Evolutionary conservation across 2,888 invertebrate genomes (phyloP).

Genomic region (Carpatolechia fugitivella): DNA sequence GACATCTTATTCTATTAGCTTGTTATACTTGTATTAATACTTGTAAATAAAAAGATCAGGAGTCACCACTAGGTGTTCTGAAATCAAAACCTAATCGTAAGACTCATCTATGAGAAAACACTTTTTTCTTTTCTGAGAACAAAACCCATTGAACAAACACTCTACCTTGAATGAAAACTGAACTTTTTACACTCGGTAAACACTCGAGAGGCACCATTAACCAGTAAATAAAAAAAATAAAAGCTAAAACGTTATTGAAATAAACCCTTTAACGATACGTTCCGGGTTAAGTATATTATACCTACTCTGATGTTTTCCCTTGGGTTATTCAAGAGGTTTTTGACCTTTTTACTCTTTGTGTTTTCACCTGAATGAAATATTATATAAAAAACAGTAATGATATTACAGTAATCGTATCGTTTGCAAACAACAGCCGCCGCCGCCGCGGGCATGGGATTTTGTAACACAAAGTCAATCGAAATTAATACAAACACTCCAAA

Average conservation of each 20-base stretch:
- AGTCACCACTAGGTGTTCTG: too few relatives aligned
- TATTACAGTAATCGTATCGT: background rate
- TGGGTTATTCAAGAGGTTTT: too few relatives aligned
- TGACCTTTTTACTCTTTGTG: background rate
- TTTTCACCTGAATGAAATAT: background rate
- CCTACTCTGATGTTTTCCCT: too few relatives aligned
- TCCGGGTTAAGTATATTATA: too few relatives aligned
- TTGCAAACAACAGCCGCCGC: background rate
- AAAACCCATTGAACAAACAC: slow-evolving; percentile 39
- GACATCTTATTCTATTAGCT: too few relatives aligned
- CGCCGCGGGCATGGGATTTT: background rate
- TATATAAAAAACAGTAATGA: background rate
- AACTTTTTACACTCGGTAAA: slow-evolving; percentile 39
- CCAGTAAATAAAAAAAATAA: background rate
- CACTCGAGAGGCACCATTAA: slow-evolving; percentile 17
- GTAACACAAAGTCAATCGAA: background rate
- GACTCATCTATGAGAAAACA: background rate
- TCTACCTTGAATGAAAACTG: slow-evolving; percentile 40
- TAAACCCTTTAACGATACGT: background rate
- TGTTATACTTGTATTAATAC: too few relatives aligned
- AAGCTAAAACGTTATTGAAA: background rate
- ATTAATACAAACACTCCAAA: background rate
- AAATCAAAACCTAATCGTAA: background rate
- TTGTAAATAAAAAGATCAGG: too few relatives aligned
- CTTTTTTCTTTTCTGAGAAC: background rate